Percentiles rank a stretch among this genome's conserved stretches.
These are phyloP conservation scores for Drosophila equinoxialis DNA, from an alignment of 1,140 invertebrate species.

Conservation along the genomic window DNA sequence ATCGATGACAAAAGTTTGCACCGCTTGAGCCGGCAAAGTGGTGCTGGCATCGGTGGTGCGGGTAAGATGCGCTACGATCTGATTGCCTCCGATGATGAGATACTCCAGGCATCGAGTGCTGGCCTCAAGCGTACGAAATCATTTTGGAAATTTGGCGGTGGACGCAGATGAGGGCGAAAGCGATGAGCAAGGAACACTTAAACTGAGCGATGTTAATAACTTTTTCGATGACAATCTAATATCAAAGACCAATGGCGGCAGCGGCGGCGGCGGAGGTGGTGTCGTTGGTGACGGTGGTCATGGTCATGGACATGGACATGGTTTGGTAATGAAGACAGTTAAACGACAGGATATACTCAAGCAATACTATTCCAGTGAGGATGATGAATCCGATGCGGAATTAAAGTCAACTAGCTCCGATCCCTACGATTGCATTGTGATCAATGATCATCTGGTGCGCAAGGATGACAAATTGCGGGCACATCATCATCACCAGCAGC, in stretches of 20 bases:
- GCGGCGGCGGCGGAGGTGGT: constrained; percentile 54
- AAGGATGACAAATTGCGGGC: constrained; percentile 83
- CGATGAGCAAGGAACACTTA: constrained; percentile 78
- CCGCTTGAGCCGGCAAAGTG: constrained; percentile 58
- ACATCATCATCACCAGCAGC: constrained; percentile 8
- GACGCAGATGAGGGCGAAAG: constrained; percentile 76
- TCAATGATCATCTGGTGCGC: constrained; percentile 88
- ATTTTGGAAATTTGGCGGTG: constrained; percentile 91
- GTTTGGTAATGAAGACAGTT: constrained; percentile 87
- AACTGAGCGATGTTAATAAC: constrained; percentile 79
- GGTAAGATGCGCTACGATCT: constrained; percentile 83
- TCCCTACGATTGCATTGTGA: constrained; percentile 89
- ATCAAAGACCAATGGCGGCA: constrained; percentile 69
- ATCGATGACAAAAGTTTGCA: constrained; percentile 77
- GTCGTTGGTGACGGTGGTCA: constrained; percentile 73
- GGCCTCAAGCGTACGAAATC: constrained; percentile 91
- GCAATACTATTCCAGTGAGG: constrained; percentile 86
- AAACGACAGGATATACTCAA: constrained; percentile 88
- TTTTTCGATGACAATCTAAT: constrained; percentile 83
- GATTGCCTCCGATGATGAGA: constrained; percentile 80
- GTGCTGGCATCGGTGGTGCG: constrained; percentile 31
- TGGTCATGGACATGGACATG: constrained; percentile 79
- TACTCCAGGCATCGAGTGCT: constrained; percentile 73
- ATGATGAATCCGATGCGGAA: constrained; percentile 77
- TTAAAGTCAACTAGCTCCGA: constrained; percentile 87